A percentile compares a stretch with the other conserved stretches of the same genome.
Conservation (phyloP, 2,888 invertebrate species). For the Syrista parreyssii region DNA sequence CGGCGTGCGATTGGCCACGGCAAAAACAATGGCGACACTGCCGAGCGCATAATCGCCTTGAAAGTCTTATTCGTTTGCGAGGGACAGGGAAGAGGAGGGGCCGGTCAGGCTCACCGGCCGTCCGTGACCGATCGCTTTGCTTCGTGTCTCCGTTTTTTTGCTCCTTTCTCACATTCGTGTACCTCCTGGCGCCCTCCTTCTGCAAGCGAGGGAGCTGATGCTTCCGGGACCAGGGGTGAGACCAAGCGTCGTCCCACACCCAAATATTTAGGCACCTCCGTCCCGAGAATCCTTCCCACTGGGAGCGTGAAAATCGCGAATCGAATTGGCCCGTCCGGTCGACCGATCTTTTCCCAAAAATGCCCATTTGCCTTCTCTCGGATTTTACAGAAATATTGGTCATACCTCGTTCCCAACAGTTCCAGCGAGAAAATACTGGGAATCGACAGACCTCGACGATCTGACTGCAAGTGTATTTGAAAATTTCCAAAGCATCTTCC, state of each 20-base stretch:
- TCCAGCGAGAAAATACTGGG: no score
- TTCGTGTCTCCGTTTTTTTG: neutral
- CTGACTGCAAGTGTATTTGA: no score
- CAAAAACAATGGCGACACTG: conserved; percentile 32
- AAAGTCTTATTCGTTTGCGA: conserved; percentile 1
- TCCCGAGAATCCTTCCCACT: neutral
- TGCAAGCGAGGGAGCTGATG: no score
- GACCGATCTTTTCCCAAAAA: neutral
- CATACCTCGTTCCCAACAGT: no score
- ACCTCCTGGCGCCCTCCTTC: neutral
- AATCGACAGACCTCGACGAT: no score
- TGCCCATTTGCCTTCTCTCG: no score
- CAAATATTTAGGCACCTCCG: conserved; percentile 22
- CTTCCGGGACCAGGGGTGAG: conserved; percentile 3
- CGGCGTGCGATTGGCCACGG: conserved; percentile 32
- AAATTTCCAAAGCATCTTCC: no score
- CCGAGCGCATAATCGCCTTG: conserved; percentile 27
- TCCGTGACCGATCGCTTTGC: conserved; percentile 7
- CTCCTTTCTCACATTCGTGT: neutral
- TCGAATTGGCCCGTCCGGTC: neutral
- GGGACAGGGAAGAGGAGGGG: neutral
- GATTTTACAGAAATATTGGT: no score
- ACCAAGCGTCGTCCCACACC: conserved; percentile 23
- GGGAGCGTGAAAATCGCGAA: conserved; percentile 3
- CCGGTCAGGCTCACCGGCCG: neutral